Percentiles rank a stretch among this genome's conserved stretches.
Evolutionary conservation across 1,140 invertebrate species (phyloP).

Genomic region (Uloborus diversus): DNA sequence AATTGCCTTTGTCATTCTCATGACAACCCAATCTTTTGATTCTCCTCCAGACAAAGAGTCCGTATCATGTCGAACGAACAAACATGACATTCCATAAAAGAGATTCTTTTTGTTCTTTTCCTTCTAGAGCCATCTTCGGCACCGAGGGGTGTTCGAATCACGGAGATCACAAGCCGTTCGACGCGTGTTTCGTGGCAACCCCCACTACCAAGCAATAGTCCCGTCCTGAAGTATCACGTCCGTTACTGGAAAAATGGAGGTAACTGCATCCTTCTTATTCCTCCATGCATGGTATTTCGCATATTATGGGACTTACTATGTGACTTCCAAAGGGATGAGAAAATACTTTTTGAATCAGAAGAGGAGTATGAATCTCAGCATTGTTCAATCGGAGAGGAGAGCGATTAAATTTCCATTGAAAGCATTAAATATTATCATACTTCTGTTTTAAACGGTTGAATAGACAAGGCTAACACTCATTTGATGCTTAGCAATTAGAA

Average conservation of each 20-base stretch:
- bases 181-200: constrained; percentile 49
- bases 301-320: too few relatives aligned
- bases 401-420: too few relatives aligned
- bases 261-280: constrained; percentile 7
- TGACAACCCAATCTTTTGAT: neutral
- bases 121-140: constrained; percentile 42
- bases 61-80: neutral
- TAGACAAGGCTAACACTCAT: too few relatives aligned
- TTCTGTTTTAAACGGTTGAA: too few relatives aligned
- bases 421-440: too few relatives aligned
- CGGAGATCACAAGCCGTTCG: constrained; percentile 47
- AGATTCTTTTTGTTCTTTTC: too few relatives aligned
- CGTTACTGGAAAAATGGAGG: constrained; percentile 55
- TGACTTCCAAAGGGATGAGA: too few relatives aligned
- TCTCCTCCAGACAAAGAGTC: neutral
- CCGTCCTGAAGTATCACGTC: constrained; percentile 52
- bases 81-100: too few relatives aligned
- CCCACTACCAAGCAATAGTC: constrained; percentile 45
- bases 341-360: too few relatives aligned
- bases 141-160: constrained; percentile 40
- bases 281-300: neutral
- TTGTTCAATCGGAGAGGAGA: too few relatives aligned
- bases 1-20: constrained; percentile 23
- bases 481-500: too few relatives aligned
- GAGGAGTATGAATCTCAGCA: too few relatives aligned